A percentile compares a stretch with the other conserved stretches of the same genome.
These are phyloP conservation scores for Achatina immaculata DNA, from an alignment of 1,140 invertebrate species.

Conservation along the genomic window DNA sequence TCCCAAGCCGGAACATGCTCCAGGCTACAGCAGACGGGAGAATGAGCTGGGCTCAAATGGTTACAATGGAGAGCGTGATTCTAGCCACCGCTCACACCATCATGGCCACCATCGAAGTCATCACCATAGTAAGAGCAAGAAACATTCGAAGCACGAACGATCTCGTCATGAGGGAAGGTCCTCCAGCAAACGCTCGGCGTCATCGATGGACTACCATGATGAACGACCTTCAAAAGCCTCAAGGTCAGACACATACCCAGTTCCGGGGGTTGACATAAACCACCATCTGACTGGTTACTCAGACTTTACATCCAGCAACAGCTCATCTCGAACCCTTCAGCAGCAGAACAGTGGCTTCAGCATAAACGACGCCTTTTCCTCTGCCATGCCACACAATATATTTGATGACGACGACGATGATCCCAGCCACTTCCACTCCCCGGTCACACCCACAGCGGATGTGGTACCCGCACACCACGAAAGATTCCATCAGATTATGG, in stretches of 20 bases:
- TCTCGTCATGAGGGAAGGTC: slow-evolving; percentile 36
- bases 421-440: not conserved
- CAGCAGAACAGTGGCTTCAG: slow-evolving; percentile 37
- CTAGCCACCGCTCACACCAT: slow-evolving; percentile 15
- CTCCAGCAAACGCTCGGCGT: slow-evolving; percentile 17
- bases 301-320: not conserved
- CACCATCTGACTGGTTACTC: not conserved
- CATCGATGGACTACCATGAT: slow-evolving; percentile 13
- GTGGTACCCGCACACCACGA: slow-evolving; percentile 1
- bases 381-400: slow-evolving; percentile 35
- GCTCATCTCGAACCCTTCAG: not conserved
- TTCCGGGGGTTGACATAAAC: not conserved
- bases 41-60: slow-evolving; percentile 22
- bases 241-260: slow-evolving; percentile 1
- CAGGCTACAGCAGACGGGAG: not conserved
- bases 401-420: slow-evolving; percentile 37
- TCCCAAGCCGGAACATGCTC: slow-evolving; percentile 6
- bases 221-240: slow-evolving; percentile 22
- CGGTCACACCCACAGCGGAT: slow-evolving; percentile 19
- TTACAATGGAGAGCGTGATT: not conserved
- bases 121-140: slow-evolving; percentile 33
- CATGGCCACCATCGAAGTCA: slow-evolving; percentile 23
- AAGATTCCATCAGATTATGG: slow-evolving; percentile 22
- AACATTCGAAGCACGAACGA: slow-evolving; percentile 7
- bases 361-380: slow-evolving; percentile 37